A percentile compares a stretch with the other conserved stretches of the same genome.
These are phyloP conservation scores for Clupea harengus DNA, from an alignment of 2,113 vertebrate genomes.

Conservation along the genomic window DNA sequence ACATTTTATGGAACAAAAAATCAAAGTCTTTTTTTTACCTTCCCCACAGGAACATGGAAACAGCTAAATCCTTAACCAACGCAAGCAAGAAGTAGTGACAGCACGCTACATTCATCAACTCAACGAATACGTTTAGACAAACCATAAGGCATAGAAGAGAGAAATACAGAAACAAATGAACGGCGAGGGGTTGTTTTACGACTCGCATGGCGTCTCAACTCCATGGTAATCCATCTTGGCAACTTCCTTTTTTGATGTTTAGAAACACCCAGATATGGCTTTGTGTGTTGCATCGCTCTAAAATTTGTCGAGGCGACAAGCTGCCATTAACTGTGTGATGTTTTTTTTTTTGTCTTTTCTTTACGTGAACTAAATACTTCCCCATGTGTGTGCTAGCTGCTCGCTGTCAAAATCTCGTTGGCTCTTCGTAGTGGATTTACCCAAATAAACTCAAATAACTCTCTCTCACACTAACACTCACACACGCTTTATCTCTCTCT, in stretches of 20 bases:
- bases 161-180: conserved; percentile 35
- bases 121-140: conserved; percentile 79
- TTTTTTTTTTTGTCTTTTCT: not conserved
- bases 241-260: not conserved
- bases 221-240: not conserved
- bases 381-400: not conserved
- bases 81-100: conserved; percentile 98
- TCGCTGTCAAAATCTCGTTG: not conserved
- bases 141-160: conserved; percentile 79
- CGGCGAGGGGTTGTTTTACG: conserved; percentile 1
- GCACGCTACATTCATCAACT: conserved; percentile 93
- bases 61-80: conserved; percentile 84
- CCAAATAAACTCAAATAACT: not conserved
- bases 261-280: conserved; percentile 5
- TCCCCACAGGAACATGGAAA: conserved; percentile 76
- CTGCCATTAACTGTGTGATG: conserved; percentile 76
- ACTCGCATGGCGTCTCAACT: not conserved
- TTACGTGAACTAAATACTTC: not conserved
- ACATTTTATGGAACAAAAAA: conserved; percentile 13
- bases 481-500: not conserved
- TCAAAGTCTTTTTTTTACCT: conserved; percentile 46
- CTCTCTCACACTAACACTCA: not conserved
- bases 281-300: conserved; percentile 7
- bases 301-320: conserved; percentile 52
- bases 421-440: not conserved